Conservation (phyloP, 2,888 invertebrate species). For the Alloplasta piceator region DNA sequence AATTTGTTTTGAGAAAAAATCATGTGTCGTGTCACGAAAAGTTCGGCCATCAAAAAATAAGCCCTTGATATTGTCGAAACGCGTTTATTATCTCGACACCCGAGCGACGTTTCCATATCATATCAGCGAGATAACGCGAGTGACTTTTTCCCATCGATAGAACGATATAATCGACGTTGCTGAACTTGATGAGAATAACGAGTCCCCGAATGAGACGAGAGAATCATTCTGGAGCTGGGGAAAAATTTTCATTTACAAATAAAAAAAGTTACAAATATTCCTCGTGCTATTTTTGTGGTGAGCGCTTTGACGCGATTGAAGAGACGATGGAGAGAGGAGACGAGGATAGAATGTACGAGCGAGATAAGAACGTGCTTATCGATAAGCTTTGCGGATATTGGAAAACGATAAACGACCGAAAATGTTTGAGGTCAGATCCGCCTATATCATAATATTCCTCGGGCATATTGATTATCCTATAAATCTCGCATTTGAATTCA, state of each 20-base stretch:
- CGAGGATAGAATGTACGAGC: slow-evolving; percentile 38
- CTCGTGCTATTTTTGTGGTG: too few species aligned
- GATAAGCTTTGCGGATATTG: slow-evolving; percentile 65
- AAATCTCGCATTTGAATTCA: slow-evolving; percentile 7
- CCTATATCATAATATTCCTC: neutral
- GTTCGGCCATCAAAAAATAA: too few species aligned
- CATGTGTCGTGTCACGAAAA: too few species aligned
- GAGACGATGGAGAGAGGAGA: slow-evolving; percentile 29
- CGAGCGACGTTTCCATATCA: too few species aligned
- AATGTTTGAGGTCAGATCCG: slow-evolving; percentile 49
- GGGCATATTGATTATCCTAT: neutral
- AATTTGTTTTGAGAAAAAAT: too few species aligned
- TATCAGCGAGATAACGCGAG: neutral
- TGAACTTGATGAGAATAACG: neutral
- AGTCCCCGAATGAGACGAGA: neutral
- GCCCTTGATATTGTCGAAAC: too few species aligned
- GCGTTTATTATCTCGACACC: too few species aligned
- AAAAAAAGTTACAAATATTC: too few species aligned
- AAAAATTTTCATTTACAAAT: too few species aligned
- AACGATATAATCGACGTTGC: neutral
- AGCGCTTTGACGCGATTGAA: slow-evolving; percentile 18
- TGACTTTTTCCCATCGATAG: neutral
- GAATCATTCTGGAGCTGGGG: neutral
- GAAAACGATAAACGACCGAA: slow-evolving; percentile 63
- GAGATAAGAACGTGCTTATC: slow-evolving; percentile 67